Evolutionary conservation across 92 coral and sea anemone species (phyloP).

Genomic region (Hydrozoanthus gracilis): DNA sequence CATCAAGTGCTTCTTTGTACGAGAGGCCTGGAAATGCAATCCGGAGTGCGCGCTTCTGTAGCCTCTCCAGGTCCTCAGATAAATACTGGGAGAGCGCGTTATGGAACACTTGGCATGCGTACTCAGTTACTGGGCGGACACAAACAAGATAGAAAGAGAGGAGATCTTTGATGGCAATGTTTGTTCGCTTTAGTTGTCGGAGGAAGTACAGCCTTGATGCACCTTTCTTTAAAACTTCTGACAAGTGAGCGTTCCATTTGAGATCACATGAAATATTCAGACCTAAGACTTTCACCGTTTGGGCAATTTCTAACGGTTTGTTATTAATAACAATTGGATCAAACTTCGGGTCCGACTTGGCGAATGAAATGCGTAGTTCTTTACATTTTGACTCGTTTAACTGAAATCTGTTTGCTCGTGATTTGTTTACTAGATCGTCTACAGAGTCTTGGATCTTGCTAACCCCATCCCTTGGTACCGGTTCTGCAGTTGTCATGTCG

Average conservation of each 20-base stretch:
- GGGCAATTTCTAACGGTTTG: conserved; percentile 31
- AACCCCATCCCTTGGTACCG: conserved; percentile 8
- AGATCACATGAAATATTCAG: conserved; percentile 43
- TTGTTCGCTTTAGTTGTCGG: conserved; percentile 15
- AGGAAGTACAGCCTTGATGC: conserved; percentile 22
- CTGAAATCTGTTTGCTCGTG: conserved; percentile 35
- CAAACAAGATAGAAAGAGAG: conserved; percentile 23
- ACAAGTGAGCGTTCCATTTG: conserved; percentile 48
- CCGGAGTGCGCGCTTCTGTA: too few relatives aligned
- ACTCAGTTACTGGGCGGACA: not conserved
- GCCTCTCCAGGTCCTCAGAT: too few relatives aligned
- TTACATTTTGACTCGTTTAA: conserved; percentile 52
- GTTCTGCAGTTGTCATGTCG: conserved; percentile 46
- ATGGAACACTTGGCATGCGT: too few relatives aligned
- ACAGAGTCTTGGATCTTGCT: conserved; percentile 34
- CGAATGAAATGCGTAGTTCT: conserved; percentile 47
- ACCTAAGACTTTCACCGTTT: conserved; percentile 40
- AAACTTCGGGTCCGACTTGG: conserved; percentile 31
- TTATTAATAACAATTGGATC: conserved; percentile 33
- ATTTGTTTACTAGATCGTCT: conserved; percentile 10
- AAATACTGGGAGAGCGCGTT: too few relatives aligned
- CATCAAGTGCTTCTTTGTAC: too few relatives aligned
- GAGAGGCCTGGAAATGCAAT: too few relatives aligned
- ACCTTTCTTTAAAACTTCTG: conserved; percentile 26
- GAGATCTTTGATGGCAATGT: conserved; percentile 21